phyloP scores from a whole-genome alignment of 2,113 vertebrate species.

The Pituophis catenifer region DNA sequence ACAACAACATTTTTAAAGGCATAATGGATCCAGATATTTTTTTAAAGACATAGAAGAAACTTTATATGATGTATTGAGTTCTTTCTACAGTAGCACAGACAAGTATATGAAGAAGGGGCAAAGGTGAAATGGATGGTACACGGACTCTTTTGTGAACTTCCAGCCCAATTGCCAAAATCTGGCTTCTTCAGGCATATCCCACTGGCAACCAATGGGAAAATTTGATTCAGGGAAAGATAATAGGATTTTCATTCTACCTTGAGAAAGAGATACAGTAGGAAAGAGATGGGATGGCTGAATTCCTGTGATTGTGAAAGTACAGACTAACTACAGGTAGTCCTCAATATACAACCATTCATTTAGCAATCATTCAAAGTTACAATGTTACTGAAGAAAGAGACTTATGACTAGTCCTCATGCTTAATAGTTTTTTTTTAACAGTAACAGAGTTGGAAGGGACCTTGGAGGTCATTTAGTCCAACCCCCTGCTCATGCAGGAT shows the following conservation, averaged over 20 bases:
- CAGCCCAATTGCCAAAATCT: neutral
- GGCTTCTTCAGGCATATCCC: neutral
- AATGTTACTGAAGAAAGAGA: neutral
- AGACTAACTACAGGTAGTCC: no score
- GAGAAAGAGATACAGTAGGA: neutral
- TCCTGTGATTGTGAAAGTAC: neutral
- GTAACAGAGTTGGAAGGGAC: no score
- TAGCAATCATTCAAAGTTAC: neutral
- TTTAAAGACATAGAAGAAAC: neutral
- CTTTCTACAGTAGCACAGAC: neutral
- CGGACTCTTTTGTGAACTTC: neutral
- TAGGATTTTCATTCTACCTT: neutral
- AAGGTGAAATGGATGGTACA: neutral
- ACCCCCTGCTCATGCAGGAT: no score
- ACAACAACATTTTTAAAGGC: neutral
- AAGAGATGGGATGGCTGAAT: neutral
- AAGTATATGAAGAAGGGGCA: neutral
- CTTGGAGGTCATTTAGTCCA: no score
- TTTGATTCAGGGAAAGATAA: neutral
- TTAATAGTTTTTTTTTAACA: no score
- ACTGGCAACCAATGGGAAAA: neutral
- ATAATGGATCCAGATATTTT: neutral
- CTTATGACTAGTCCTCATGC: no score
- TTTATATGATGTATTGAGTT: neutral
- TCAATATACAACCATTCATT: neutral